Evolutionary conservation across 2,888 invertebrate species (phyloP).

Genomic region (Acrobeloides nanus): DNA sequence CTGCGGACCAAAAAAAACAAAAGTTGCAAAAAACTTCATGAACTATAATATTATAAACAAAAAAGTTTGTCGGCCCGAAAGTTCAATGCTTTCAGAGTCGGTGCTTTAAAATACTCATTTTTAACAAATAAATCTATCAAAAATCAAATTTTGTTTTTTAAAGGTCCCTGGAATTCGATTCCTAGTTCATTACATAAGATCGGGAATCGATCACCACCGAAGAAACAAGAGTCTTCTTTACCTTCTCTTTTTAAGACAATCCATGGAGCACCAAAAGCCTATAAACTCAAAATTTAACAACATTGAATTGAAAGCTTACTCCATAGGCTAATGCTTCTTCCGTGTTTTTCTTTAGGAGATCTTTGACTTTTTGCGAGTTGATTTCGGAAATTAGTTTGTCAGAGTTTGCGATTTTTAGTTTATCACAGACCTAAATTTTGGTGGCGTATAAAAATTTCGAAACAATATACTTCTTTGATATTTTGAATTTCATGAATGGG

Average conservation of each 20-base stretch:
- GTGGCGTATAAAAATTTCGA: too few species aligned
- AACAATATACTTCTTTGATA: too few species aligned
- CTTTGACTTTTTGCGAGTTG: background rate
- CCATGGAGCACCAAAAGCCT: conserved; percentile 5
- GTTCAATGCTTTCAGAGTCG: too few species aligned
- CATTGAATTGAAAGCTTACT: background rate
- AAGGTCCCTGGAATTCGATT: conserved; percentile 3
- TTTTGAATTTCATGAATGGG: too few species aligned
- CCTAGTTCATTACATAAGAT: conserved; percentile 4
- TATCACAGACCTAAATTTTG: conserved; percentile 2
- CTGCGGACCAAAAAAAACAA: too few species aligned
- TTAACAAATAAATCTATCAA: too few species aligned
- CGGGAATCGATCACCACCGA: conserved; percentile 4
- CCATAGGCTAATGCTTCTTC: conserved; percentile 1
- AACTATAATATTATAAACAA: too few species aligned
- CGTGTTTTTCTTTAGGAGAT: background rate
- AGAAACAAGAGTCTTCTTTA: background rate
- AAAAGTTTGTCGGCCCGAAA: too few species aligned
- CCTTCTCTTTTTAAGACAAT: background rate
- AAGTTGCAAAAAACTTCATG: too few species aligned
- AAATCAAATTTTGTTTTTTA: too few species aligned
- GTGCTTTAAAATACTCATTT: too few species aligned
- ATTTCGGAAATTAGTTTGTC: background rate
- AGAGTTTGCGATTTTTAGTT: conserved; percentile 2
- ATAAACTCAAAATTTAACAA: background rate